Conservation (phyloP, 2,888 invertebrate species). For the Helleia helle region DNA sequence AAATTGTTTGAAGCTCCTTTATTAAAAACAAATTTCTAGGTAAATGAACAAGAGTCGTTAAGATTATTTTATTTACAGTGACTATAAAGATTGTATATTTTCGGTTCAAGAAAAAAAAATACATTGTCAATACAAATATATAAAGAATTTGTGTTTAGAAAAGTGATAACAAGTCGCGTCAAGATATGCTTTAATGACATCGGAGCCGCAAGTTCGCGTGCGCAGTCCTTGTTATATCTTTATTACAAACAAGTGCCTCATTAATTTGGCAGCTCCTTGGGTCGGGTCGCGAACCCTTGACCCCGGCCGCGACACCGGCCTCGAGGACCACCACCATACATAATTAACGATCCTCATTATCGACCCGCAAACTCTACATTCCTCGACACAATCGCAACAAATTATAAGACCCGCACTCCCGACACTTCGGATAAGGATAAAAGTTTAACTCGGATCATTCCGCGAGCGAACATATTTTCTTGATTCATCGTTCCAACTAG, state of each 20-base stretch:
- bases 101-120: too few relatives aligned
- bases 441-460: constrained; percentile 64
- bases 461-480: constrained; percentile 55
- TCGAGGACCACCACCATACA: constrained; percentile 58
- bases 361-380: constrained; percentile 20
- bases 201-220: constrained; percentile 65
- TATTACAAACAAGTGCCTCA: constrained; percentile 75
- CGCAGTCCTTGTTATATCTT: constrained; percentile 75
- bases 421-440: constrained; percentile 34
- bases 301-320: constrained; percentile 63
- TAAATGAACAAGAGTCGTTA: too few relatives aligned
- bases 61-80: too few relatives aligned
- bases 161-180: constrained; percentile 60
- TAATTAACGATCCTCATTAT: constrained; percentile 72
- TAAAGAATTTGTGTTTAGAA: too few relatives aligned
- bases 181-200: constrained; percentile 67
- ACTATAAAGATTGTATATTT: too few relatives aligned
- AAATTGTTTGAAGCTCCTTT: too few relatives aligned
- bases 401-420: too few relatives aligned
- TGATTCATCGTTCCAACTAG: constrained; percentile 56
- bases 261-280: constrained; percentile 74
- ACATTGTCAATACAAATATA: too few relatives aligned
- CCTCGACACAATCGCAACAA: too few relatives aligned
- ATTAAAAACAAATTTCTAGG: too few relatives aligned
- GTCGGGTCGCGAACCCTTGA: constrained; percentile 69